Base-by-base conservation (phyloP, 2,888 invertebrate genomes). In the Priapulus caudatus region DNA sequence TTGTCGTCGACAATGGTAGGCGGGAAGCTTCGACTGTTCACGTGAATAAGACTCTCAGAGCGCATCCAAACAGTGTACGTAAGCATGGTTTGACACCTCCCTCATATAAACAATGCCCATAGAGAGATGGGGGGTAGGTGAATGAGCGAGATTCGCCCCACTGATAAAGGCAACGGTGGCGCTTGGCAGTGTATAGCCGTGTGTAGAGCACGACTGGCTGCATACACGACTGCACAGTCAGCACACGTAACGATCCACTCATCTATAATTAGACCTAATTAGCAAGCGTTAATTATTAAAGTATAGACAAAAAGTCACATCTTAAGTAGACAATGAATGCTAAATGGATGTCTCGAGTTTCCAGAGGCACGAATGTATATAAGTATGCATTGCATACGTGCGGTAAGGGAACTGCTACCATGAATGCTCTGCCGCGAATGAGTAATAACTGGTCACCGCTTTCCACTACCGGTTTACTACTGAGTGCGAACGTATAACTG, bases 21-120 rank as follows among this genome's bases (percentile, higher is more conserved):
- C 33, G 33, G 33, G 33, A n/a, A 33, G 33, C 10, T n/a, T 10
- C 10, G 33, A n/a, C 10, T 10, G n/a, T 10, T 10, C 33, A 10
- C 10, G 10, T 33, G 10, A 33, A n/a, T 33, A 33, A 33, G n/a
- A 33, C 33, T 33, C 33, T 33, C 33, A n/a, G 10, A n/a, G 33
- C n/a, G 33, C 10, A 33, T 33, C 33, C 33, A 10, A 33, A 33
- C 33, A 33, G 33, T 33, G 33, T 33, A n/a, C 33, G n/a, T 33
- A 33, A 33, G 33, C 33, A 33, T 10, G 33, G 33, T 33, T 33
- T 33, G 33, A 33, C 33, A 33, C 33, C 33, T 33, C 33, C 33
- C 33, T n/a, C 33, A n/a, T 10, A n/a, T 33, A 33, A 33, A 33
- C 33, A 33, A 33, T 33, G n/a, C 33, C n/a, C 33, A 10, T 33